Percentiles rank a stretch among this genome's conserved stretches.
Conservation (phyloP, 2,113 vertebrate species). For the Psettodes erumei region DNA sequence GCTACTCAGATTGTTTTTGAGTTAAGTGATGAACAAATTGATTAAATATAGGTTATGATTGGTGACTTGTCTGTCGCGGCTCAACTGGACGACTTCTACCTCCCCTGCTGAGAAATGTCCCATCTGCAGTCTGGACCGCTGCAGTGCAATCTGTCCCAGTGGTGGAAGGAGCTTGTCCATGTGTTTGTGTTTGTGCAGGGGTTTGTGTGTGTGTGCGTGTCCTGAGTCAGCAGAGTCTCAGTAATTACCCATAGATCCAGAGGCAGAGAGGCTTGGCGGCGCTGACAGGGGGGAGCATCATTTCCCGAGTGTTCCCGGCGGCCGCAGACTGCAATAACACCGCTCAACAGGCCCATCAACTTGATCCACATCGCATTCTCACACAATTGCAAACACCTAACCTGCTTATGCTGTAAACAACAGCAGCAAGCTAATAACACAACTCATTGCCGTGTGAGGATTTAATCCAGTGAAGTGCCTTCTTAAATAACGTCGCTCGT, state of each 20-base stretch:
- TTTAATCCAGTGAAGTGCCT: constrained; percentile 77
- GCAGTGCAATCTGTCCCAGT: not conserved
- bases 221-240: constrained; percentile 77
- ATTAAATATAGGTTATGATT: no score
- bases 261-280: constrained; percentile 51
- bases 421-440: constrained; percentile 76
- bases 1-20: no score
- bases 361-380: constrained; percentile 78
- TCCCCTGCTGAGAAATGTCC: not conserved
- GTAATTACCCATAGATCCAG: constrained; percentile 75
- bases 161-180: not conserved
- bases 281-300: constrained; percentile 69
- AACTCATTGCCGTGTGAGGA: constrained; percentile 65
- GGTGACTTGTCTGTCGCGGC: not conserved
- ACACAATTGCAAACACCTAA: constrained; percentile 72
- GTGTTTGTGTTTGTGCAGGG: constrained; percentile 1
- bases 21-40: no score
- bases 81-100: not conserved
- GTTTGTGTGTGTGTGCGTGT: constrained; percentile 45
- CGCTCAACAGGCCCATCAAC: constrained; percentile 80
- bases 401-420: constrained; percentile 79
- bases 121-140: not conserved
- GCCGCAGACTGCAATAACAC: constrained; percentile 81
- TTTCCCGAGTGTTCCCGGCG: constrained; percentile 73
- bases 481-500: constrained; percentile 68